Base-by-base conservation (phyloP, 2,797 vertebrate species). In the Furcifer pardalis region DNA sequence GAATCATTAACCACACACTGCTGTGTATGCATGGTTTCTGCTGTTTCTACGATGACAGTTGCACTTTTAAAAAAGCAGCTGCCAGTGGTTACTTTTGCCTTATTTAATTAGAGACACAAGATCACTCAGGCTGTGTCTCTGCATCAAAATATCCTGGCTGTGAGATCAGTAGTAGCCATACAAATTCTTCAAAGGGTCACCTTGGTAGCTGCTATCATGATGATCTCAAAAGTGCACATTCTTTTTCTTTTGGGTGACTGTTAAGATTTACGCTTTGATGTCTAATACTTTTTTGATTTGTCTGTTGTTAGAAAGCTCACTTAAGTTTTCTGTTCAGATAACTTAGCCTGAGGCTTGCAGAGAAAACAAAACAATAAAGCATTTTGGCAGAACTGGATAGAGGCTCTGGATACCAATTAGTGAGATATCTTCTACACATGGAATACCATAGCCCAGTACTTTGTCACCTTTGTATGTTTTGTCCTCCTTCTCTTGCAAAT, bases 311-410 rank as follows among this genome's bases (percentile, higher is more conserved):
- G 46, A 66, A 80, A 66, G 52, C 60, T 73, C 44, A 52, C 44
- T 60, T 85, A 66, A 74, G 40, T 46, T 69, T 77, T 59, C 74
- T 44, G 52, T 46, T 77, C 56, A 77, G 74, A 66, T 35, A 59
- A 44, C 15, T 49, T 72, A 63, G 68, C 56, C 44, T 78, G 25
- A 42, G 66, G 66, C 66, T 85, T 80, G 37, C 44, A 74, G 69
- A 56, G 60, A 79, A 85, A 85, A 32, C 69, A 74, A 74, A 79
- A 46, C 68, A 40, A 84, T 84, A 84, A 84, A 84, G 79, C 76
- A 84, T 78, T 27, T 72, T 84, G 66, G 76, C 76, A 84, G 83
- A 40, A 13, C 68, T 49, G 52, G 65, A 78, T 84, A 17, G 76
- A 49, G 72, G 78, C 46, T 46, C 76, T 21, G 52, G 44, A 17